Percentiles rank a stretch among this genome's conserved stretches.
Conservation (phyloP, 2,113 vertebrate genomes). For the Tetraodon nigroviridis region DNA sequence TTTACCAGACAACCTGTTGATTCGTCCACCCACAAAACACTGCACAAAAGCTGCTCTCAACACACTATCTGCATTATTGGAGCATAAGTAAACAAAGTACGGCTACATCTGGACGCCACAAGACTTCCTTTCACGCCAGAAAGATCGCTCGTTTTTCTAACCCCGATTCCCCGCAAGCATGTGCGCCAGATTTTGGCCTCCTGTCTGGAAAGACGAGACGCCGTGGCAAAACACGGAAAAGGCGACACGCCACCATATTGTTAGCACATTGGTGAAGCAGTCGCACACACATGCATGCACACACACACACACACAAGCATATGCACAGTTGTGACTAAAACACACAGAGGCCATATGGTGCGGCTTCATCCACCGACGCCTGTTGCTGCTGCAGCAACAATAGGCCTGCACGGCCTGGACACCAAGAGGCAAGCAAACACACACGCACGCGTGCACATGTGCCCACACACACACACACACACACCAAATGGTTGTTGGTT, state of each 20-base stretch:
- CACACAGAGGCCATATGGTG: conserved; percentile 96
- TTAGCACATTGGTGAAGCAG: conserved; percentile 82
- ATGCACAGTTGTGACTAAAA: conserved; percentile 79
- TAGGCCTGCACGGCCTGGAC: conserved; percentile 77
- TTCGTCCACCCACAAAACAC: conserved; percentile 5
- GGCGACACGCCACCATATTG: conserved; percentile 81
- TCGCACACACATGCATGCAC: conserved; percentile 47
- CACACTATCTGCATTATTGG: background rate
- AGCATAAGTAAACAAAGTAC: background rate
- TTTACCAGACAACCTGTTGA: conserved; percentile 59
- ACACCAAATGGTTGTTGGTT: conserved; percentile 82
- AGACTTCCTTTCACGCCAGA: conserved; percentile 26
- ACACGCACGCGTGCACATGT: conserved; percentile 63
- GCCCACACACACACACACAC: conserved; percentile 70
- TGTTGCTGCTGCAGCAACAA: conserved; percentile 90
- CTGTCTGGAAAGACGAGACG: conserved; percentile 41
- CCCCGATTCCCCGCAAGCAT: conserved; percentile 33
- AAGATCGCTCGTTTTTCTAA: conserved; percentile 40
- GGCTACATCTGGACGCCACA: conserved; percentile 23
- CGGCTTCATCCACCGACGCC: conserved; percentile 83
- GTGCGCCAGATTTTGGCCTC: conserved; percentile 45
- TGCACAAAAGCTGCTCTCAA: background rate
- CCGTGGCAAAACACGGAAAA: conserved; percentile 56
- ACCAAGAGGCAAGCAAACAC: conserved; percentile 78
- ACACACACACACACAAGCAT: conserved; percentile 1